Base-by-base conservation (phyloP, 2,113 vertebrate species). In the Scomber scombrus region DNA sequence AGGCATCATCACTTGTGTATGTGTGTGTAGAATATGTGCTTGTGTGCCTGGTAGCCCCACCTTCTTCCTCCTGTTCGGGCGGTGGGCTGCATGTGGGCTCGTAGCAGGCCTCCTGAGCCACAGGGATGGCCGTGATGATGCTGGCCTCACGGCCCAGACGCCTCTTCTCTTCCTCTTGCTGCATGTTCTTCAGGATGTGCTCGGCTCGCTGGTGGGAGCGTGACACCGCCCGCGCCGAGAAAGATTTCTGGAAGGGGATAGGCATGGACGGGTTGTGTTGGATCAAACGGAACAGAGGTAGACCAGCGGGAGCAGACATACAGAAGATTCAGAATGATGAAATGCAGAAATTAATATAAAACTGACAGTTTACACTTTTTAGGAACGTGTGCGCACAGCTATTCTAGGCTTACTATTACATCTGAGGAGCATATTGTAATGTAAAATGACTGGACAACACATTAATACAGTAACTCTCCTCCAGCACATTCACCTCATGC, bases 141-240 rank as follows among this genome's bases (percentile, higher is more conserved):
- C 98, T 99, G 84, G 98, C 98, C 93, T 99, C 98, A 3, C 98
- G 93, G 40, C 98, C 98, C 64, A 99, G 93, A 0, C 98, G 96
- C 14, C 98, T 96, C 91, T 98, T 98, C 90, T 99, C 98, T 50
- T 99, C 98, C 79, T 99, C 98, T 81, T 99, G 98, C 84, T 99
- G 98, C 91, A 99, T 94, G 91, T 99, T 99, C 94, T 98, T 99
- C 85, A 99, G 94, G 91, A 99, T 99, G 80, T 99, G 98, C 85
- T 99, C 98, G 0, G 98, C 98, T 57, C 98, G 94, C 89, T 99
- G 98, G 91, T 99, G 98, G 80, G 98, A 99, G 57, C 98, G 97
- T 0, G 98, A 99, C 75, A 99, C 98, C 2, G 98, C 98, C 56
- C 97, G 95, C 0, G 98, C 98, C 0, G 98, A 99, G 92, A 99